Evolutionary conservation across 2,888 invertebrate genomes (phyloP).

Genomic region (Chrysolina haemoptera): DNA sequence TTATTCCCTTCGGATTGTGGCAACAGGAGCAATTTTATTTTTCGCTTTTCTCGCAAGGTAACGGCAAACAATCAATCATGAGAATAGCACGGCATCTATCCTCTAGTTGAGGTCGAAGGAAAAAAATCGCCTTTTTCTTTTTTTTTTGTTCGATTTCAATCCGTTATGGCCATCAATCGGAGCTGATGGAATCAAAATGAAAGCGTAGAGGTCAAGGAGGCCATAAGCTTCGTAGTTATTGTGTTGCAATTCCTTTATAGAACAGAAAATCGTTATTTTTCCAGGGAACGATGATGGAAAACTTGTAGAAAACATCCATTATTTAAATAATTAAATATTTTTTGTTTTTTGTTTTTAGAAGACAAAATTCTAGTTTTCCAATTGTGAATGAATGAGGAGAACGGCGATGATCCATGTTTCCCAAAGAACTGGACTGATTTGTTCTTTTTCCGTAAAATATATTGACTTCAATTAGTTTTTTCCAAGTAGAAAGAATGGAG

Average conservation of each 20-base stretch:
- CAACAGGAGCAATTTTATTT: constrained; percentile 11
- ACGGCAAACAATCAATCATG: constrained; percentile 7
- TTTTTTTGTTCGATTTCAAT: constrained; percentile 3
- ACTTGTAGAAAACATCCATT: too few species aligned
- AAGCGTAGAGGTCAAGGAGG: not conserved
- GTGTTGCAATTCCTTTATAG: not conserved
- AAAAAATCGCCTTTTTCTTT: not conserved
- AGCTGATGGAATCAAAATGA: not conserved
- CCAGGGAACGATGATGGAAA: not conserved
- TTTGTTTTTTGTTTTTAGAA: too few species aligned
- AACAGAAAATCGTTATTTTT: not conserved
- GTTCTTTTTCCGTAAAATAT: too few species aligned
- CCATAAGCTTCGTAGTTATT: not conserved
- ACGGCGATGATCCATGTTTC: too few species aligned
- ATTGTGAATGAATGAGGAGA: too few species aligned
- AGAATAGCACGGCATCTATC: constrained; percentile 7
- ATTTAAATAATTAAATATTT: too few species aligned
- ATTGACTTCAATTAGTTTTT: too few species aligned
- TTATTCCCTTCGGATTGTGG: constrained; percentile 11
- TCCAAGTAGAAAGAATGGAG: not conserved
- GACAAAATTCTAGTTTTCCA: too few species aligned
- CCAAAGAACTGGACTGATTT: too few species aligned
- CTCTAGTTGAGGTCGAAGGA: not conserved
- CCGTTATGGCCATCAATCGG: constrained; percentile 1
- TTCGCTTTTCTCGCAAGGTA: constrained; percentile 3